Conservation (phyloP, 2,113 vertebrate species). For the Amazona vittata region DNA sequence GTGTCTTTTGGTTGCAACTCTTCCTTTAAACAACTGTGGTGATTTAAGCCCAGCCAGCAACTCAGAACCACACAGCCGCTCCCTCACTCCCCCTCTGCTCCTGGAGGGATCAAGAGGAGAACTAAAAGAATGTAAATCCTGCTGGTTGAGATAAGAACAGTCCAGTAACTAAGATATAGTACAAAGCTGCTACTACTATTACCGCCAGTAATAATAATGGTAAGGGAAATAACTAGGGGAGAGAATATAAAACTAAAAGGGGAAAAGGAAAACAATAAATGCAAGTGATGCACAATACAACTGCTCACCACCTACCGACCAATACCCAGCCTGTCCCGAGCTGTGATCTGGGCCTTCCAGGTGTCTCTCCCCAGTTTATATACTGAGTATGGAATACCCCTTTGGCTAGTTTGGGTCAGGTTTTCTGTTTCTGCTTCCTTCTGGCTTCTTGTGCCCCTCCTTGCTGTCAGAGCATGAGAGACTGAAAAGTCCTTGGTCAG, state of each 20-base stretch:
- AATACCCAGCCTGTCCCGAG: not conserved
- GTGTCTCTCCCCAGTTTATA: not conserved
- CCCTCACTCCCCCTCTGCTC: not conserved
- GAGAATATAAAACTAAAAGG: not conserved
- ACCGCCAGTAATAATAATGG: not conserved
- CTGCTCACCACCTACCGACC: not conserved
- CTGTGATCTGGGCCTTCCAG: not conserved
- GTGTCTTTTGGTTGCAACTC: not conserved
- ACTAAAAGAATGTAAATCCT: not conserved
- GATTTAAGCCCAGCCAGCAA: not conserved
- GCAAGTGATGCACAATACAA: not conserved
- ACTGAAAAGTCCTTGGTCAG: not conserved
- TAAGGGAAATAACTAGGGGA: not conserved
- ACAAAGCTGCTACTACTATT: not conserved
- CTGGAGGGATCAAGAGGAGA: not conserved
- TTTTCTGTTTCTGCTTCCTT: not conserved
- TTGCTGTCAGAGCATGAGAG: not conserved
- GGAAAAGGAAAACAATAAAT: not conserved
- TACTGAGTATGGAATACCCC: not conserved
- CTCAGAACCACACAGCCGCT: not conserved
- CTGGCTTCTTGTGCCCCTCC: not conserved
- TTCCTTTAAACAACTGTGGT: not conserved
- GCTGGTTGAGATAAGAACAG: not conserved
- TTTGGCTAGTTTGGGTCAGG: not conserved
- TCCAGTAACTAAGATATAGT: not conserved